Conservation (phyloP, 2,113 vertebrate species). For the Rostratula benghalensis region DNA sequence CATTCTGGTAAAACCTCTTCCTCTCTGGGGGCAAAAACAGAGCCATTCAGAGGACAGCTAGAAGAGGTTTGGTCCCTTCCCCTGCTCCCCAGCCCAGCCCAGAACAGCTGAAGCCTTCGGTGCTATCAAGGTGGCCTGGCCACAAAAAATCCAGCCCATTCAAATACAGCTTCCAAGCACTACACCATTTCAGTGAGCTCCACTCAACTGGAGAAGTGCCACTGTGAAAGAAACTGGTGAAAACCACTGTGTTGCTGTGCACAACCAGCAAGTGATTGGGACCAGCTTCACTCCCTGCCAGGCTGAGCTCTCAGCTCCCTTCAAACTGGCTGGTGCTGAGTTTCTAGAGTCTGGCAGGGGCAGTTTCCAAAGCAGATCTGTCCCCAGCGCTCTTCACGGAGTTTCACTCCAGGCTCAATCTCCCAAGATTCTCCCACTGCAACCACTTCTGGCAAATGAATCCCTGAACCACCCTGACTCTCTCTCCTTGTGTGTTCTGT, state of each 20-base stretch:
- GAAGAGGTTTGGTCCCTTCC: neutral
- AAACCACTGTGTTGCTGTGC: neutral
- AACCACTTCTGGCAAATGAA: neutral
- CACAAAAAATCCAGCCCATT: neutral
- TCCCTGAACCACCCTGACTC: neutral
- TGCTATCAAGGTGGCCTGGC: rapidly evolving
- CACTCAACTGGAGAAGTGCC: neutral
- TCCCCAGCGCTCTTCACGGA: neutral
- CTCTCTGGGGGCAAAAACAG: slow-evolving; percentile 78
- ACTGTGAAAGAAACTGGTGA: neutral
- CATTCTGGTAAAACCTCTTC: slow-evolving; percentile 91
- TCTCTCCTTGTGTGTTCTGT: neutral
- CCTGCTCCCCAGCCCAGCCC: neutral
- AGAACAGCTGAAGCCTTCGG: rapidly evolving
- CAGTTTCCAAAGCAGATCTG: neutral
- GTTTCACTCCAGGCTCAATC: neutral
- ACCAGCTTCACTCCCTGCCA: neutral
- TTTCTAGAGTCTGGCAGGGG: neutral
- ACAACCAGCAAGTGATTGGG: neutral
- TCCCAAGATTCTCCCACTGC: neutral
- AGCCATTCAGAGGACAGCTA: neutral
- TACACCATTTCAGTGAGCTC: neutral
- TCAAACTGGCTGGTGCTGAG: rapidly evolving
- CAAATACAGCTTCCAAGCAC: neutral
- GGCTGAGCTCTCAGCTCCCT: neutral